These are phyloP conservation scores for Chaetophractus vellerosus DNA, from an alignment of 2,797 vertebrate genomes.

Conservation along the genomic window DNA sequence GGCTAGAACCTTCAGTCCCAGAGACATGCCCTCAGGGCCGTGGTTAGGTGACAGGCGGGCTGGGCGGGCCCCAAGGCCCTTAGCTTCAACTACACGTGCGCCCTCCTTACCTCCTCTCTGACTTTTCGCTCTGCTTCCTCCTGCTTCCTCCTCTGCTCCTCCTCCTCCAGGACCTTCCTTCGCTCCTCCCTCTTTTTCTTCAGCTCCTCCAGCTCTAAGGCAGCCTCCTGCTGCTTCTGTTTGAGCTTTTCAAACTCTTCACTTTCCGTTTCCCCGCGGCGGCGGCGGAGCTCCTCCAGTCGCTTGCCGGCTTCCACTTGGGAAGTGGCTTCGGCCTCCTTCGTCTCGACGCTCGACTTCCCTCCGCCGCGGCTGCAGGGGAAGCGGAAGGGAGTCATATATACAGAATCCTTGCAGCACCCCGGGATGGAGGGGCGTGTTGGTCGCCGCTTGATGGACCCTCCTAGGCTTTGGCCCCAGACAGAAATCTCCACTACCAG, in stretches of 20 bases:
- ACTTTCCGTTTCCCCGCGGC: conserved; percentile 94
- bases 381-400: not conserved
- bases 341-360: conserved; percentile 88
- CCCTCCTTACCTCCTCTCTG: conserved; percentile 93
- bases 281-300: conserved; percentile 95
- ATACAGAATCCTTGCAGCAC: rapidly evolving
- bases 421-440: too few species aligned
- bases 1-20: not conserved
- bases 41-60: rapidly evolving
- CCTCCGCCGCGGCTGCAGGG: conserved; percentile 90
- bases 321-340: conserved; percentile 87
- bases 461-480: not conserved
- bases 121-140: conserved; percentile 95
- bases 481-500: not conserved
- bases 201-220: conserved; percentile 96
- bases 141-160: conserved; percentile 95
- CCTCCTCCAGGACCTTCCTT: conserved; percentile 96
- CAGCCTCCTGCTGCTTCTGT: conserved; percentile 97
- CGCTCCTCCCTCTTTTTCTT: conserved; percentile 96
- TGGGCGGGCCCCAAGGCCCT: too few species aligned
- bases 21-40: not conserved
- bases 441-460: not conserved
- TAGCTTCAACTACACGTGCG: not conserved
- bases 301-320: conserved; percentile 94
- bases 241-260: conserved; percentile 96